Evolutionary conservation across 1,140 invertebrate species (phyloP).

Genomic region (Pseudomyrmex concolor): DNA sequence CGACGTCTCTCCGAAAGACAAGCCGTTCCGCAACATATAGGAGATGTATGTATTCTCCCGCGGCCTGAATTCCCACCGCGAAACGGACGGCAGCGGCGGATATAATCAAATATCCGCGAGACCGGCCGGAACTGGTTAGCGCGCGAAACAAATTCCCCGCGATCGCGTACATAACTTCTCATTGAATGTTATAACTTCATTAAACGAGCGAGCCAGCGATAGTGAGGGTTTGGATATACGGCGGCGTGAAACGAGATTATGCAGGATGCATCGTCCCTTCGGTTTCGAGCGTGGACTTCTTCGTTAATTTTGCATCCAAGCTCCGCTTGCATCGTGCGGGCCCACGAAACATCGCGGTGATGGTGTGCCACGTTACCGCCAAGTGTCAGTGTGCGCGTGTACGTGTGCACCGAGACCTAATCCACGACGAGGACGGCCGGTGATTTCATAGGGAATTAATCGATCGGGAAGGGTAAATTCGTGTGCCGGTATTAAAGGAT

Average conservation of each 20-base stretch:
- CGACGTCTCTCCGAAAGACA: slow-evolving; percentile 44
- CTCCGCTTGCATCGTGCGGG: slow-evolving; percentile 31
- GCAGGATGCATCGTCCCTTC: slow-evolving; percentile 55
- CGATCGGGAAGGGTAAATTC: slow-evolving; percentile 72
- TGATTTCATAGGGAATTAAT: slow-evolving; percentile 76
- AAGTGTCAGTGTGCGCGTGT: not conserved
- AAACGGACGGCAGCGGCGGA: slow-evolving; percentile 28
- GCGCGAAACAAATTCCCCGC: slow-evolving; percentile 65
- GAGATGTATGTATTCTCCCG: not conserved
- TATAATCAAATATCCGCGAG: slow-evolving; percentile 65
- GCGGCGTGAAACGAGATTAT: slow-evolving; percentile 63
- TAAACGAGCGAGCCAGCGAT: slow-evolving; percentile 42
- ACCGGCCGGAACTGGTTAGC: slow-evolving; percentile 15
- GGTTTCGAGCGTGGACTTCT: slow-evolving; percentile 53
- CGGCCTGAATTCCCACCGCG: slow-evolving; percentile 13
- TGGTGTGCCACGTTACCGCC: slow-evolving; percentile 10
- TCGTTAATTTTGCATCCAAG: slow-evolving; percentile 71
- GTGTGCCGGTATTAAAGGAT: slow-evolving; percentile 73
- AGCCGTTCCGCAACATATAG: not conserved
- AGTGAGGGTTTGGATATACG: not conserved
- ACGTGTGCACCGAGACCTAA: slow-evolving; percentile 58
- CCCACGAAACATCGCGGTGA: not conserved
- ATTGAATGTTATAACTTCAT: slow-evolving; percentile 60
- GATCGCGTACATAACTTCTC: slow-evolving; percentile 66
- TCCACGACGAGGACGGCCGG: slow-evolving; percentile 67